Percentiles rank a stretch among this genome's conserved stretches.
phyloP scores from a whole-genome alignment of 1,140 invertebrate species.

The Cotesia vestalis region DNA sequence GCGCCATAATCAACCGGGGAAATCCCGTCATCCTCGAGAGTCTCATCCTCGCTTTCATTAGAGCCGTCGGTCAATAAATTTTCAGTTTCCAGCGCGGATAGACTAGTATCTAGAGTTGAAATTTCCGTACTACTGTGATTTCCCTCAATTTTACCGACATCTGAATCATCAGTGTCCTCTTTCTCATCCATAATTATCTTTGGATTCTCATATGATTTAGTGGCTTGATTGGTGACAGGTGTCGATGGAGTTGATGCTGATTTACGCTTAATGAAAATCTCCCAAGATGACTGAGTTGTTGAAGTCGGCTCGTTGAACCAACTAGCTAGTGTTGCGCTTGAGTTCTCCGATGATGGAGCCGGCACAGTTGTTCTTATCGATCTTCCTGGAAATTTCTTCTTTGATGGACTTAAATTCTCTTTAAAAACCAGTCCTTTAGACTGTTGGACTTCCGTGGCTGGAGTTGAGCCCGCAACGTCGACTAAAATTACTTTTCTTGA shows the following conservation, averaged over 20 bases:
- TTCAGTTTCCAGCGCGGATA: slow-evolving; percentile 11
- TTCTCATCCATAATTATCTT: neutral
- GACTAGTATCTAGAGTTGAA: slow-evolving; percentile 8
- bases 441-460: slow-evolving; percentile 6
- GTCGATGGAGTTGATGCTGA: slow-evolving; percentile 5
- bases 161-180: neutral
- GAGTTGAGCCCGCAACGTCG: slow-evolving; percentile 6
- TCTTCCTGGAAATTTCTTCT: slow-evolving; percentile 36
- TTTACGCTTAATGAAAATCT: neutral
- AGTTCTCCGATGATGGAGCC: slow-evolving; percentile 31
- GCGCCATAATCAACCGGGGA: slow-evolving; percentile 32
- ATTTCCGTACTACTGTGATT: too few relatives aligned
- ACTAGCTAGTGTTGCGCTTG: neutral
- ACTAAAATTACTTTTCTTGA: slow-evolving; percentile 6
- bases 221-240: neutral
- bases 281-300: slow-evolving; percentile 17
- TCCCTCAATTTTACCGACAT: too few relatives aligned
- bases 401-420: slow-evolving; percentile 32
- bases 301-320: slow-evolving; percentile 21
- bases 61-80: slow-evolving; percentile 29
- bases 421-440: slow-evolving; percentile 31
- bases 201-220: neutral
- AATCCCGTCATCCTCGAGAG: slow-evolving; percentile 23
- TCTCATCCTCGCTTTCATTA: slow-evolving; percentile 36
- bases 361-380: slow-evolving; percentile 29